These are phyloP conservation scores for Etheostoma nigrum DNA, from an alignment of 2,797 vertebrate genomes.

Conservation along the genomic window DNA sequence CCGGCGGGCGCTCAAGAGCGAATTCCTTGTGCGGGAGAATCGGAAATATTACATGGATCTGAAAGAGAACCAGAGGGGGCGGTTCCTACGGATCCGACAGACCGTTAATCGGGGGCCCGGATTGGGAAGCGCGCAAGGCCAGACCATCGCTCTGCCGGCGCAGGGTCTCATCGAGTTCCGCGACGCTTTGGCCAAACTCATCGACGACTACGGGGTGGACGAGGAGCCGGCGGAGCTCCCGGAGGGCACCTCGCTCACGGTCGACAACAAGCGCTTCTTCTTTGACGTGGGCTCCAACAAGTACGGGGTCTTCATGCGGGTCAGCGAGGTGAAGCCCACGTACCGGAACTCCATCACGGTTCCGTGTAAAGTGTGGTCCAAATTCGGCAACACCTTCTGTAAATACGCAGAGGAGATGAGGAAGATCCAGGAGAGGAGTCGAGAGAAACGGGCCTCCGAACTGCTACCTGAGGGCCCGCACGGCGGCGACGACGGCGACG, in stretches of 20 bases:
- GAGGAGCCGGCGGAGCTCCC: conserved; percentile 97
- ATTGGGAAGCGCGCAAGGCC: conserved; percentile 96
- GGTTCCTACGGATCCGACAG: conserved; percentile 97
- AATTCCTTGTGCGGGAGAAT: conserved; percentile 97
- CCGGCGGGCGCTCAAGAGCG: conserved; percentile 95
- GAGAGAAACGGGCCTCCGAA: conserved; percentile 94
- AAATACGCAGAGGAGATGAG: conserved; percentile 99
- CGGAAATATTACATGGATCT: conserved; percentile 99
- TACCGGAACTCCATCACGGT: conserved; percentile 99
- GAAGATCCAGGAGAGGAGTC: conserved; percentile 97
- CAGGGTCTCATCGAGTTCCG: conserved; percentile 99
- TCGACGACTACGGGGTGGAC: conserved; percentile 98
- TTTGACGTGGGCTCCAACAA: conserved; percentile 99
- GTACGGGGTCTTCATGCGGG: conserved; percentile 98
- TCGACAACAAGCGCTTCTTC: conserved; percentile 99
- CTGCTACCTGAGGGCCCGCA: conserved; percentile 88
- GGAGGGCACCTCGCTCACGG: conserved; percentile 97
- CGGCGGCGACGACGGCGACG: conserved; percentile 89
- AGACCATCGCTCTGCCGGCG: conserved; percentile 97
- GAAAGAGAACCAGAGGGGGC: conserved; percentile 99
- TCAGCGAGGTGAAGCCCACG: conserved; percentile 98
- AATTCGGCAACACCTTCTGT: conserved; percentile 97
- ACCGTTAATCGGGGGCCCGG: conserved; percentile 98
- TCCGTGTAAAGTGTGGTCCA: conserved; percentile 98
- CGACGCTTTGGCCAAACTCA: conserved; percentile 97